Conservation (phyloP, 1,140 invertebrate genomes). For the Subanguina moxae region DNA sequence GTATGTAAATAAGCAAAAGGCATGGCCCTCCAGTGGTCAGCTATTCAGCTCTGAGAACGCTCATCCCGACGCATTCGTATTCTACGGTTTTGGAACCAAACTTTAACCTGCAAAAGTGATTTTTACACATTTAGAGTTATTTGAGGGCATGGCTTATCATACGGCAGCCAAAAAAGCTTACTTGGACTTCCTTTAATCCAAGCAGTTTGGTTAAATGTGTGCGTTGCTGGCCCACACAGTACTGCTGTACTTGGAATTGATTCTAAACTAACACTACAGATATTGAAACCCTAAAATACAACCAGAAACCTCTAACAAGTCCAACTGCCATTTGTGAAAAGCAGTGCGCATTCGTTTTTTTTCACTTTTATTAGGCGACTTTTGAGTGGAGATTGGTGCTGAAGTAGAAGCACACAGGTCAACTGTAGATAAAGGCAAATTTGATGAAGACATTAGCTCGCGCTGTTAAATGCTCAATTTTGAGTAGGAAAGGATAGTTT, state of each 20-base stretch:
- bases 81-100: constrained; percentile 21
- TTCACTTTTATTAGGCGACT: neutral
- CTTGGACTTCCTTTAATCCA: constrained; percentile 8
- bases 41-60: neutral
- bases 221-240: constrained; percentile 13
- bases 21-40: neutral
- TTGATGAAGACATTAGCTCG: too few relatives aligned
- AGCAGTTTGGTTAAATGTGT: constrained; percentile 1
- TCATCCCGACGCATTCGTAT: constrained; percentile 6
- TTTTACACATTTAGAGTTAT: too few relatives aligned
- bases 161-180: neutral
- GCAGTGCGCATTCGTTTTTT: constrained; percentile 14
- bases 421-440: too few relatives aligned
- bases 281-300: too few relatives aligned
- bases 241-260: constrained; percentile 17
- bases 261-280: too few relatives aligned
- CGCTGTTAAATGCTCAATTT: too few relatives aligned
- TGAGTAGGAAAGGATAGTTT: too few relatives aligned
- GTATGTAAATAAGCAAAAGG: too few relatives aligned
- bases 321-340: constrained; percentile 17
- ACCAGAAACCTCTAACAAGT: constrained; percentile 5
- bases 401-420: too few relatives aligned
- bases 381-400: too few relatives aligned
- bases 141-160: neutral
- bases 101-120: constrained; percentile 16